Evolutionary conservation across 2,113 vertebrate genomes (phyloP).

Genomic region (Lota lota): DNA sequence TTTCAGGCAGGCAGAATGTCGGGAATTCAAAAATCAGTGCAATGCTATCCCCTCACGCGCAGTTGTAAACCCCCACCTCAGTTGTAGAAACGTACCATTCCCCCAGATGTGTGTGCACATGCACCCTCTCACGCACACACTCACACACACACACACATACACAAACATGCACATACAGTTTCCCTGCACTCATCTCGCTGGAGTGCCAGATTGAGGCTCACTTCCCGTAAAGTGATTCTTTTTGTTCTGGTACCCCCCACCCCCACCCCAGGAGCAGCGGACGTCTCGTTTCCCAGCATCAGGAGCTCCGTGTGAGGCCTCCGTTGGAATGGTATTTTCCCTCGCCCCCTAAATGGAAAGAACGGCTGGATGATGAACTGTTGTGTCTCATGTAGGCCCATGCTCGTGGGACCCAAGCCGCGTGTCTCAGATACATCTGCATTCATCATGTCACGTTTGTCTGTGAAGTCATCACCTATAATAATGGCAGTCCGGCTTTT

Average conservation of each 20-base stretch:
- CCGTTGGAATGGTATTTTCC: constrained; percentile 32
- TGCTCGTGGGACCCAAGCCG: neutral
- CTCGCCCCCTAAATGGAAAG: constrained; percentile 21
- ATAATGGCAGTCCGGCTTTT: too few species aligned
- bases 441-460: too few species aligned
- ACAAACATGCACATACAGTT: neutral
- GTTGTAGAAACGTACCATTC: constrained; percentile 1
- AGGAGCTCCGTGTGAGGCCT: constrained; percentile 50
- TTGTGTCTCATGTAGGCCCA: neutral
- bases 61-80: constrained; percentile 37
- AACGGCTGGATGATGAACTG: constrained; percentile 4
- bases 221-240: constrained; percentile 56
- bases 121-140: neutral
- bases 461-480: too few species aligned
- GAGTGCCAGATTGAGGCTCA: constrained; percentile 32
- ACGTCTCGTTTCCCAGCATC: constrained; percentile 64
- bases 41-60: constrained; percentile 46
- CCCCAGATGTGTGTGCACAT: neutral
- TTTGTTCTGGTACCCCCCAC: constrained; percentile 11
- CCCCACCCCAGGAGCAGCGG: constrained; percentile 9
- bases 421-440: neutral
- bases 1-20: constrained; percentile 49
- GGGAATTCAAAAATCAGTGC: constrained; percentile 56
- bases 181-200: constrained; percentile 32
- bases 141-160: neutral